phyloP scores from a whole-genome alignment of 2,113 vertebrate genomes.

The Elgaria multicarinata region DNA sequence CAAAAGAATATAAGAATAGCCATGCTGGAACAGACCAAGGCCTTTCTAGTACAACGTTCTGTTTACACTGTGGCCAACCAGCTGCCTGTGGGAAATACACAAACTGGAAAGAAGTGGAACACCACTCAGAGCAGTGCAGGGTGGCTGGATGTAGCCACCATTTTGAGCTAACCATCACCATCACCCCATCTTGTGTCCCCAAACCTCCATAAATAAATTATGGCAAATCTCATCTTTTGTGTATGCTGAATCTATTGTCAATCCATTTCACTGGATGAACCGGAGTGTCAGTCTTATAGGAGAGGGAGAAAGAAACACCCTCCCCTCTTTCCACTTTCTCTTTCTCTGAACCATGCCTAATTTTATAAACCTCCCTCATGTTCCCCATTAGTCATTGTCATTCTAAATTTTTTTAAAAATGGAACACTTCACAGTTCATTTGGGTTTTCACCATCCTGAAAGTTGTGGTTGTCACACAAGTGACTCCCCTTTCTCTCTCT shows the following conservation, averaged over 20 bases:
- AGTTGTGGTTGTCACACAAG: background rate
- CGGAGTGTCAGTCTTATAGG: background rate
- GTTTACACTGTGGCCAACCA: too few relatives aligned
- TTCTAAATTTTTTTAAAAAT: background rate
- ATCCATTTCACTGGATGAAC: background rate
- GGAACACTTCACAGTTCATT: background rate
- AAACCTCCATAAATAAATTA: background rate
- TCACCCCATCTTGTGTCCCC: background rate
- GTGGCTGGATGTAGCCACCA: too few relatives aligned
- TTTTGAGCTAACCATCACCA: too few relatives aligned
- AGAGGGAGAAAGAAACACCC: background rate
- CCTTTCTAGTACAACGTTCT: too few relatives aligned
- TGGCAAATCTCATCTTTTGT: background rate
- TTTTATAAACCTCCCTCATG: background rate
- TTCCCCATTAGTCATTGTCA: background rate
- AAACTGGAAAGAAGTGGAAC: too few relatives aligned
- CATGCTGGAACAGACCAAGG: too few relatives aligned
- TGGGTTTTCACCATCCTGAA: background rate
- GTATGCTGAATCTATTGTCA: background rate
- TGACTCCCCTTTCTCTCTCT: background rate
- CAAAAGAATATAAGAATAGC: too few relatives aligned
- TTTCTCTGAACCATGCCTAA: background rate
- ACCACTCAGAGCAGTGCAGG: too few relatives aligned
- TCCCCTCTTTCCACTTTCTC: background rate
- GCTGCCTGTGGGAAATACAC: too few relatives aligned